Conservation (phyloP, 1,140 invertebrate genomes). For the Trachymyrmex cornetzi region DNA sequence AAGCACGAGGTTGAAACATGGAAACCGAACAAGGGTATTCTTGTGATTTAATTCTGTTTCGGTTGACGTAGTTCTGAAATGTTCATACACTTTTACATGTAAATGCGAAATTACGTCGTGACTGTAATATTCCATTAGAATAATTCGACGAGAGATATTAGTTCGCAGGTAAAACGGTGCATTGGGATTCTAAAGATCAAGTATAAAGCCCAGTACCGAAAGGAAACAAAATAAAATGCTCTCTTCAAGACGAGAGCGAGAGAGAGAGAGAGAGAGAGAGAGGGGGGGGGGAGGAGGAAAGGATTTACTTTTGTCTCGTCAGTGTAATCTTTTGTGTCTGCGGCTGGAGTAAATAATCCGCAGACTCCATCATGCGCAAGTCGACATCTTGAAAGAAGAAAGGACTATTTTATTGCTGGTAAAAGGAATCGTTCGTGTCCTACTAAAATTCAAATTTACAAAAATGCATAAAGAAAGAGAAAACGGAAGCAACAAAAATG, state of each 20-base stretch:
- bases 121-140: constrained; percentile 48
- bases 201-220: neutral
- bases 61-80: constrained; percentile 23
- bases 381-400: constrained; percentile 44
- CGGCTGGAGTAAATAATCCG: constrained; percentile 60
- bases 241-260: neutral
- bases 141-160: constrained; percentile 56
- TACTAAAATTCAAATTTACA: constrained; percentile 55
- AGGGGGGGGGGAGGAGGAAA: neutral
- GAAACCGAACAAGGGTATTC: constrained; percentile 16
- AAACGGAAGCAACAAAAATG: neutral
- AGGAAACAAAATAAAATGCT: neutral
- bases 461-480: neutral
- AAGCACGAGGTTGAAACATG: constrained; percentile 31
- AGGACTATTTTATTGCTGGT: constrained; percentile 43
- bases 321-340: constrained; percentile 53
- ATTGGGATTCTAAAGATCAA: constrained; percentile 48
- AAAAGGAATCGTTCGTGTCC: constrained; percentile 20
- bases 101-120: constrained; percentile 27
- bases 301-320: constrained; percentile 56
- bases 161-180: constrained; percentile 18
- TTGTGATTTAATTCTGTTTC: constrained; percentile 18
- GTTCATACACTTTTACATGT: constrained; percentile 14
- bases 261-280: neutral
- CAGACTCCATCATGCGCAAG: constrained; percentile 54